phyloP scores from a whole-genome alignment of 2,113 vertebrate species.

The Neotragus moschatus region DNA sequence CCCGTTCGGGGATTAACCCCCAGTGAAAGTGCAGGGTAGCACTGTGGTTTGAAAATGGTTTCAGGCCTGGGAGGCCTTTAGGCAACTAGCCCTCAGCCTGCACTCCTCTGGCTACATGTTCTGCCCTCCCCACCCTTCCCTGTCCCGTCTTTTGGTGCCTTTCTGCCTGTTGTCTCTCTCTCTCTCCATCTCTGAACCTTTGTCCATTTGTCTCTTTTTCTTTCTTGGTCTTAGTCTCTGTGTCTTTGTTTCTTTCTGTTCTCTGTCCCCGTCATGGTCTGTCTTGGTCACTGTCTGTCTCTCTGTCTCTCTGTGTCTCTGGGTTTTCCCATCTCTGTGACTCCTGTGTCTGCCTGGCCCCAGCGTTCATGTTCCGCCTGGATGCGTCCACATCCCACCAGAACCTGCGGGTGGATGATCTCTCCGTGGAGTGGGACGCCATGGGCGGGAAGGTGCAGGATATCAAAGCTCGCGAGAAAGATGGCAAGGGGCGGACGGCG shows the following conservation, averaged over 20 bases:
- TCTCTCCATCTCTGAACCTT: background rate
- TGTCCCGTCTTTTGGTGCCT: background rate
- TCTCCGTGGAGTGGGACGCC: constrained; percentile 95
- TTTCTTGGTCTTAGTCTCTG: constrained; percentile 19
- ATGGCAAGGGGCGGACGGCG: constrained; percentile 88
- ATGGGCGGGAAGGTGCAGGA: constrained; percentile 94
- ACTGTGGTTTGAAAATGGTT: background rate
- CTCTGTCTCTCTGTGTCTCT: constrained; percentile 38
- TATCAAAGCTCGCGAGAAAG: constrained; percentile 88
- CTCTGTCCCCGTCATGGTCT: background rate
- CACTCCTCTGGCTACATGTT: background rate
- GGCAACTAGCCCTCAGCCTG: background rate
- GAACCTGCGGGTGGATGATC: constrained; percentile 94
- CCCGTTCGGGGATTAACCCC: background rate
- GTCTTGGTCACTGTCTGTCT: constrained; percentile 35
- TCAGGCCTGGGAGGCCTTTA: background rate
- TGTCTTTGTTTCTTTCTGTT: constrained; percentile 28
- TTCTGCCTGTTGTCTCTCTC: background rate
- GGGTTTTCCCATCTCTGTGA: constrained; percentile 67
- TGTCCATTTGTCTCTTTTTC: background rate
- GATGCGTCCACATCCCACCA: constrained; percentile 91
- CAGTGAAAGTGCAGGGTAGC: background rate
- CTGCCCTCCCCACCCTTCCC: background rate
- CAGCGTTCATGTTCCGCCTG: constrained; percentile 93
- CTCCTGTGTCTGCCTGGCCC: constrained; percentile 54